Evolutionary conservation across 2,113 vertebrate genomes (phyloP), one percentile per base, ranked within the genome.

Genomic region (Oryzias celebensis): DNA sequence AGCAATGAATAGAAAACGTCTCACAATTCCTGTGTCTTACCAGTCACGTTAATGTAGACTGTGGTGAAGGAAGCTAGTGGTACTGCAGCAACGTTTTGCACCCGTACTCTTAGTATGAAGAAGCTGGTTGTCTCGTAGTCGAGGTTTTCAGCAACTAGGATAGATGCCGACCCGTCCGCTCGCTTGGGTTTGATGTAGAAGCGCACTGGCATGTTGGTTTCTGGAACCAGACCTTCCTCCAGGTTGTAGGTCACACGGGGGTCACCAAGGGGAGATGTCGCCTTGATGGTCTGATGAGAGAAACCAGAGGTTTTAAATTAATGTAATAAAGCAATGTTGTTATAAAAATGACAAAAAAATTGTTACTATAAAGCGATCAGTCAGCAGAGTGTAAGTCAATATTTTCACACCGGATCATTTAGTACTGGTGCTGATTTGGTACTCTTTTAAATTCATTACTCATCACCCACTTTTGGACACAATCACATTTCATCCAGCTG

Each of bases 171-270:
- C 60, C 94, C 88, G 58, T 95, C 93, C 0, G 80, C 88, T 61
- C 94, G 88, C 86, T 95, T 95, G n/a, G 94, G 92, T 73, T 93
- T 95, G 80, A 96, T 84, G 85, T 96, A 96, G 90, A 96, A 96
- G 28, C 90, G 91, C 67, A 95, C 91, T 3, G 95, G 94, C 92
- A 94, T 93, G 91, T 96, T 96, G 63, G 94, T 93, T 87, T 94
- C 94, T 6, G 94, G 93, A 50, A 96, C 92, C 80, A 94, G 94
- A 41, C 95, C 95, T 67, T 96, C 94, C 83, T 95, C 95, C 80
- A 96, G 90, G 80, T 93, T 93, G 73, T 96, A 96, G 0, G 92
- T 96, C 65, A 96, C 93, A 53, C 94, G 87, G 31, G 94, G 92
- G 77, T 95, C 94, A 16, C 90, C 93, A 16, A 94, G 91, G 1